phyloP scores from a whole-genome alignment of 2,113 vertebrate species.

The Serinus canaria region DNA sequence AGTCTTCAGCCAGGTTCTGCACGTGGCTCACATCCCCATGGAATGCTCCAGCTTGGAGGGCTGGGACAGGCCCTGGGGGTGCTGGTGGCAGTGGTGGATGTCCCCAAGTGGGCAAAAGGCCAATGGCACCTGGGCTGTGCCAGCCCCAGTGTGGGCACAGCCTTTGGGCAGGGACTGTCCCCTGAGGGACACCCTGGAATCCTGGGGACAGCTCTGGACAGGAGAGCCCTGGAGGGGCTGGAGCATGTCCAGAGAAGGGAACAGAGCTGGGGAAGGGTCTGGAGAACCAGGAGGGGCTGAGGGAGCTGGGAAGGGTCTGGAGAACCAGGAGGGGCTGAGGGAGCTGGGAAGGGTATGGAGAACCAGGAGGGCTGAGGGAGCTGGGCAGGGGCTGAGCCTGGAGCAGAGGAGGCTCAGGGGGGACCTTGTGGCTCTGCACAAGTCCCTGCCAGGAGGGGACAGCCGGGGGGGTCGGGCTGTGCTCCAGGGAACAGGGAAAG shows the following conservation, averaged over 20 bases:
- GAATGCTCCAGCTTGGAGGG: not conserved
- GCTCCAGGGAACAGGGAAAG: not conserved
- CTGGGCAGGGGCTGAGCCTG: not conserved
- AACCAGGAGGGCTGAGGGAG: not conserved
- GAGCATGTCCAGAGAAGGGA: too few species aligned
- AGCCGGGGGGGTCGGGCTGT: not conserved
- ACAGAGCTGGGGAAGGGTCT: not conserved
- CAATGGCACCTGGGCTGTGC: not conserved
- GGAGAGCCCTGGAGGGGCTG: not conserved
- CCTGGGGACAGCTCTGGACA: not conserved
- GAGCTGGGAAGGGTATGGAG: rapidly evolving
- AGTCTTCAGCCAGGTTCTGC: not conserved
- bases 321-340: not conserved
- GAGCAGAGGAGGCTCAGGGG: not conserved
- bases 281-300: not conserved
- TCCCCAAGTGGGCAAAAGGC: not conserved
- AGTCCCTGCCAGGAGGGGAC: not conserved
- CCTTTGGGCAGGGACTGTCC: not conserved
- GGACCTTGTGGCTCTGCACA: not conserved
- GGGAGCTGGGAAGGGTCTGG: rapidly evolving
- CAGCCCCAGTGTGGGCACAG: not conserved
- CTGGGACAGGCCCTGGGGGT: not conserved
- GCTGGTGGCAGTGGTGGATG: not conserved
- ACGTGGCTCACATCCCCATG: rapidly evolving
- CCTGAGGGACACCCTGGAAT: not conserved